Evolutionary conservation across 2,797 vertebrate genomes (phyloP).

Genomic region (Catamblyrhynchus diadema): DNA sequence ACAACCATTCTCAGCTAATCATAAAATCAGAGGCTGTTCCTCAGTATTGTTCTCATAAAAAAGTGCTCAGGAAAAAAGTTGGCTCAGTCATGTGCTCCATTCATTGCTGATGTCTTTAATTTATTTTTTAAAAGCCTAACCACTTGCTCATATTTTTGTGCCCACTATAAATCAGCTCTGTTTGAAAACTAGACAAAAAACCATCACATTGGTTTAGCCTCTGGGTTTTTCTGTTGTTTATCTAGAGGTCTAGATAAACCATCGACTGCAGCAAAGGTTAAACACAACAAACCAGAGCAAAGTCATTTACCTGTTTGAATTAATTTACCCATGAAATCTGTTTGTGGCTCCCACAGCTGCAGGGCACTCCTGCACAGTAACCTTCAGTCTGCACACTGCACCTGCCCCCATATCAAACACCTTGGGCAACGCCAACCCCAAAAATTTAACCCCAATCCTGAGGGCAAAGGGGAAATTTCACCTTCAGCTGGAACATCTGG

Average conservation of each 20-base stretch:
- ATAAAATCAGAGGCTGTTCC: not conserved
- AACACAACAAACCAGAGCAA: conserved; percentile 36
- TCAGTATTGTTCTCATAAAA: conserved; percentile 6
- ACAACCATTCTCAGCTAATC: not conserved
- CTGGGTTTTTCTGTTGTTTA: conserved; percentile 35
- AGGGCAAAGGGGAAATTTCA: not conserved
- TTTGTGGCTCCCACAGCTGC: conserved; percentile 13
- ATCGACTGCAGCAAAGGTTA: not conserved
- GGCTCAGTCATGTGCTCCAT: not conserved
- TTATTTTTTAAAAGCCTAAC: conserved; percentile 22
- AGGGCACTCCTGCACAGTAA: not conserved
- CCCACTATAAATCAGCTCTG: conserved; percentile 1
- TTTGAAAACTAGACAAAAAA: conserved; percentile 41
- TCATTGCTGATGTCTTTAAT: not conserved
- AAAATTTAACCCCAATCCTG: not conserved
- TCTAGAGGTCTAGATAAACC: conserved; percentile 37
- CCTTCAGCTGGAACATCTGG: conserved; percentile 20
- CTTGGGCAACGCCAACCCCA: not conserved
- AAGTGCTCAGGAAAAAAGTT: not conserved
- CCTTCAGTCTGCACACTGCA: not conserved
- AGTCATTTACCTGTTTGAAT: conserved; percentile 35
- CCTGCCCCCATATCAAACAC: not conserved
- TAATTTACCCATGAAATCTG: conserved; percentile 4
- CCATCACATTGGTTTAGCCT: not conserved
- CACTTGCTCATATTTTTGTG: not conserved